Evolutionary conservation across 2,113 vertebrate species (phyloP), one percentile per base, ranked within the genome.

Genomic region (Malurus alboscapulatus): DNA sequence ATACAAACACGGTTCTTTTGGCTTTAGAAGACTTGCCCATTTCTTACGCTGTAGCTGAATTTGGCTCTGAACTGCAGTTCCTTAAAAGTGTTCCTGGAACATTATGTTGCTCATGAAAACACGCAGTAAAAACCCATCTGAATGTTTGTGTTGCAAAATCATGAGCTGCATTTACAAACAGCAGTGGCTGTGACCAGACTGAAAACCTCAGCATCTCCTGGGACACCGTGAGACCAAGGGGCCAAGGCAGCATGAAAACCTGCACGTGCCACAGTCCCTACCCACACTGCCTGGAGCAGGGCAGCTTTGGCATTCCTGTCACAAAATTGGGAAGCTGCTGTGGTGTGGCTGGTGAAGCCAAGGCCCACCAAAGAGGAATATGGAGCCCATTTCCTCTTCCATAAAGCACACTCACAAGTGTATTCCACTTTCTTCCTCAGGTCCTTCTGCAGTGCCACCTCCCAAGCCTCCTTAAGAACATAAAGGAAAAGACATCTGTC

Each of bases 31-130:
- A 73, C 40, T 86, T 86, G 84, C 25, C 94, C 72, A 36, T 58
- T 92, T 85, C 78, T 94, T 94, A 66, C 5, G 32, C 44, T 54
- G 67, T 51, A 87, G 89, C 92, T 91, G 94, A 87, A 84, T 93
- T 94, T 94, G 92, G 95, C 93, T 91, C 65, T 59, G 45, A 86
- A 75, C 17, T 80, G 34, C 80, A 71, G 69, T 96, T 96, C 92
- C 92, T 95, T 94, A 93, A 90, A 95, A 92, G 84, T 93, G 62
- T 83, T 92, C 57, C 77, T 92, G 72, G 67, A 96, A 95, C 75
- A 77, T 21, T 61, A 69, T 50, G 62, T 25, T 78, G 90, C 74
- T 77, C 44, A 45, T 88, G 72, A 83, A 96, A 95, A 90, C 88
- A 90, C 16, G 24, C 57, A 59, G 75, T 45, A 90, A 94, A 95